phyloP scores from a whole-genome alignment of 1,140 invertebrate genomes.

The Vanessa atalanta region DNA sequence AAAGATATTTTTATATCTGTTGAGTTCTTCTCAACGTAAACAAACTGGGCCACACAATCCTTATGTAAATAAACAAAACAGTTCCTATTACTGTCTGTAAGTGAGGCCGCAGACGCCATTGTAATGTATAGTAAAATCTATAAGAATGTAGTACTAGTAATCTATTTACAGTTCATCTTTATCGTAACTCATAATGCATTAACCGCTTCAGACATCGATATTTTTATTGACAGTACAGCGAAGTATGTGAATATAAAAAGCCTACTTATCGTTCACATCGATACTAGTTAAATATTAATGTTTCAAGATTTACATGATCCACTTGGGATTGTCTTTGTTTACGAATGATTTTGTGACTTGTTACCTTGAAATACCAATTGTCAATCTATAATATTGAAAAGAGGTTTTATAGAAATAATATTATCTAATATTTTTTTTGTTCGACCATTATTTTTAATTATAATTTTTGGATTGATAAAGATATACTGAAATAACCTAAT shows the following conservation, averaged over 20 bases:
- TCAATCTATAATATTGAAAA: slow-evolving; percentile 8
- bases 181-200: slow-evolving; percentile 5
- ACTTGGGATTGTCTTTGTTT: slow-evolving; percentile 24
- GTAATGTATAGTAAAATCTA: slow-evolving; percentile 14
- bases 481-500: no score
- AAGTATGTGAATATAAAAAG: slow-evolving; percentile 26
- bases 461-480: no score
- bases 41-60: slow-evolving; percentile 65
- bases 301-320: slow-evolving; percentile 26
- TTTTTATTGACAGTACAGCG: slow-evolving; percentile 5
- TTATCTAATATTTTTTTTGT: not conserved
- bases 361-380: slow-evolving; percentile 21
- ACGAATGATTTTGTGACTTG: slow-evolving; percentile 6
- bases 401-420: not conserved
- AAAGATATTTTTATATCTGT: slow-evolving; percentile 78
- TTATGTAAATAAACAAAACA: slow-evolving; percentile 69
- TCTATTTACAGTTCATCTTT: slow-evolving; percentile 1
- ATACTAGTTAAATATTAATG: slow-evolving; percentile 30
- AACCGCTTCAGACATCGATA: slow-evolving; percentile 2
- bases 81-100: slow-evolving; percentile 45
- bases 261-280: slow-evolving; percentile 23
- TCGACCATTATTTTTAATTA: no score
- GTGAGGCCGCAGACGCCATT: slow-evolving; percentile 19
- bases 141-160: not conserved
- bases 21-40: slow-evolving; percentile 67